Percentiles rank a stretch among this genome's conserved stretches.
These are phyloP conservation scores for Aspidoscelis tigris DNA, from an alignment of 2,113 vertebrate genomes.

Conservation along the genomic window DNA sequence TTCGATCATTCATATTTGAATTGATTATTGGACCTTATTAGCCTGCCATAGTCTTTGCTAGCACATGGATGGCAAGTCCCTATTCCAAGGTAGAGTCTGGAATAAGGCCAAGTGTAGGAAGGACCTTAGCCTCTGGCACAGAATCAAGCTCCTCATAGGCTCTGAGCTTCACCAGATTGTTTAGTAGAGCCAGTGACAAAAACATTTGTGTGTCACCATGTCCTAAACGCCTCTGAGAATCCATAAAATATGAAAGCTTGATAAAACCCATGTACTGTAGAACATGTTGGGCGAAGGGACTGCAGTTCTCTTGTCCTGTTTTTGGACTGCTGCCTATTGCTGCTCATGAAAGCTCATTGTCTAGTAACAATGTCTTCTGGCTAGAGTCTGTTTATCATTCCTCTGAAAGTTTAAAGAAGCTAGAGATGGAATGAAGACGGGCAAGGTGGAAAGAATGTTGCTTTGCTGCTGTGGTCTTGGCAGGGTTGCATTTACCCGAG, in stretches of 20 bases:
- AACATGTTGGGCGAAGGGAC: neutral
- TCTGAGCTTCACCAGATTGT: neutral
- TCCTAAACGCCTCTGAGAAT: neutral
- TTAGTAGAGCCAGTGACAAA: neutral
- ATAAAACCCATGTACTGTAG: neutral
- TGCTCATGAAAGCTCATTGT: conserved; percentile 15
- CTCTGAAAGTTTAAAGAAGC: conserved; percentile 55
- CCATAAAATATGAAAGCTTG: neutral
- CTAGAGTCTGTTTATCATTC: conserved; percentile 52
- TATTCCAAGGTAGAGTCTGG: no score
- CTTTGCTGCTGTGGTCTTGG: conserved; percentile 50
- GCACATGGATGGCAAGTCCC: no score
- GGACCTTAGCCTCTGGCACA: no score
- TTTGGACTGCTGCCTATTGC: neutral
- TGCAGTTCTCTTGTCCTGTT: neutral
- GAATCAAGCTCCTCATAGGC: neutral
- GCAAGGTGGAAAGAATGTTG: conserved; percentile 72
- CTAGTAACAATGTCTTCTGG: neutral
- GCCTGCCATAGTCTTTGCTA: no score
- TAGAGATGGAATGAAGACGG: conserved; percentile 66
- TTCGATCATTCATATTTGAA: no score
- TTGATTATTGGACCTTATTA: no score
- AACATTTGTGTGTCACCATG: no score
- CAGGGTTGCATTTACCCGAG: conserved; percentile 22
- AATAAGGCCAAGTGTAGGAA: no score